Evolutionary conservation across 1,140 invertebrate species (phyloP), one percentile per base, ranked within the genome.

Genomic region (Diprion similis): DNA sequence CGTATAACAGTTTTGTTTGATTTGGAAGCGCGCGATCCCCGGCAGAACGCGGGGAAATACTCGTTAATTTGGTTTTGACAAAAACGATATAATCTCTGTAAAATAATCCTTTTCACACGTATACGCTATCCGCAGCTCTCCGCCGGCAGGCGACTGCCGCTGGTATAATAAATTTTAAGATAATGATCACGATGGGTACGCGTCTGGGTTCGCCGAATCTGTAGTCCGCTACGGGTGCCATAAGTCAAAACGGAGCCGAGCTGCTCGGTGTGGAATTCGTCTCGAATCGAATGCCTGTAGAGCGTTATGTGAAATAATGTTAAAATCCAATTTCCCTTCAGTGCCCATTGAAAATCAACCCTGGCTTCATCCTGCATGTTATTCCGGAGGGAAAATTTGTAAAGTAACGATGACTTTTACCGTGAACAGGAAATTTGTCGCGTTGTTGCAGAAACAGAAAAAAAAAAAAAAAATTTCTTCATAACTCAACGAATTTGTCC

Each of bases 171-270:
- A 86, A 86, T 86, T 83, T 81, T 76, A 78, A 81, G 85, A 86
- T 86, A 86, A 86, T 86, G 85, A 86, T 86, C 84, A 83, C 83
- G 82, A 6, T 37, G 6, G 24, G 84, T 86, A 86, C 85, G 85
- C 85, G 85, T 86, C 85, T 85, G 82, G 78, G 85, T 86, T 84
- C 77, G 79, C 82, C 79, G 81, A 82, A 86, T 86, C 85, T 86
- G 85, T 83, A 79, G 79, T 73, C 77, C 81, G 83, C 85, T 86
- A 82, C 83, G 85, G 85, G 85, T 86, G 79, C 80, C 79, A 86
- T 86, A 86, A 86, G 80, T 86, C 51, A 59, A 59, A 59, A 59
- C 51, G n/a, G 51, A 59, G n/a, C 51, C 24, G 24, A 37, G 24
- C 24, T 6, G 24, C 24, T 37, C 24, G 24, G 24, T 6, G 24